Percentiles rank a stretch among this genome's conserved stretches.
phyloP scores from a whole-genome alignment of 2,113 vertebrate species.

The Trinectes maculatus region DNA sequence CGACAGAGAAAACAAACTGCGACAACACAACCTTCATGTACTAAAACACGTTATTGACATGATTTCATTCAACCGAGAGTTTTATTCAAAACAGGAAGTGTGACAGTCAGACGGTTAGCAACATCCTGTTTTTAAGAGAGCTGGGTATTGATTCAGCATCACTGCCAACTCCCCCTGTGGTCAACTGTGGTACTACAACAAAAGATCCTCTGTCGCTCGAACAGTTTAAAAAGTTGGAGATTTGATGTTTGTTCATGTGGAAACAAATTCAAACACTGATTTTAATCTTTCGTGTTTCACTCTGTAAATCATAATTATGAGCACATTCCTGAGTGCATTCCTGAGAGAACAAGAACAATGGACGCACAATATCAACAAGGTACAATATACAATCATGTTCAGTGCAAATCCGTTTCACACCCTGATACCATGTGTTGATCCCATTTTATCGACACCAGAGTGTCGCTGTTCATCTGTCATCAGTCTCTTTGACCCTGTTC shows the following conservation, averaged over 20 bases:
- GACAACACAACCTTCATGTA: neutral
- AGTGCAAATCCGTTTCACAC: too few relatives aligned
- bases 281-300: neutral
- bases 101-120: neutral
- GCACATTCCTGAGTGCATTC: too few relatives aligned
- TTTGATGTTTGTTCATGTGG: too few relatives aligned
- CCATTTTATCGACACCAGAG: neutral
- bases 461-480: neutral
- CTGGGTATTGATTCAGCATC: neutral
- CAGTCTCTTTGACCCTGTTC: too few relatives aligned
- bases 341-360: too few relatives aligned
- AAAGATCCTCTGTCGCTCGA: too few relatives aligned
- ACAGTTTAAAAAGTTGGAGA: too few relatives aligned
- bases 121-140: neutral
- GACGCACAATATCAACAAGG: neutral
- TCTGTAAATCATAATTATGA: neutral
- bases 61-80: neutral
- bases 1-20: neutral
- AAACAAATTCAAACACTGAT: too few relatives aligned
- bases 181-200: neutral
- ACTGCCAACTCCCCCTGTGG: slow-evolving; percentile 10
- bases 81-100: neutral
- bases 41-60: too few relatives aligned
- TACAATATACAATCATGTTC: neutral
- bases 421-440: too few relatives aligned